Conservation (phyloP, 2,113 vertebrate species). For the Anoura caudifer region DNA sequence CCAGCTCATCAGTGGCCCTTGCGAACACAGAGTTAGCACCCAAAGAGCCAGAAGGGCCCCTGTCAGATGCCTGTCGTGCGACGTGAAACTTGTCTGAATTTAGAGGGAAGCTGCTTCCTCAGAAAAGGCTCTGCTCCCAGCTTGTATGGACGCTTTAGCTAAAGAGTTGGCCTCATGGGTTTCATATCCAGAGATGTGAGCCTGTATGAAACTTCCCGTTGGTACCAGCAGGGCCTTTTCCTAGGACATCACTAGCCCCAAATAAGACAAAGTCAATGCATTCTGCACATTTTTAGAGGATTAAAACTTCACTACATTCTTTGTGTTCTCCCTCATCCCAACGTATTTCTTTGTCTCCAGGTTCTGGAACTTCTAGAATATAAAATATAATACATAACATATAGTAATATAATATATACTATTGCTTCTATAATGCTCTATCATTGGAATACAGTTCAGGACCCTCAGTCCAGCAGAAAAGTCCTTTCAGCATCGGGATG, state of each 20-base stretch:
- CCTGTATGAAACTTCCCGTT: not conserved
- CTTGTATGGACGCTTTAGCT: not conserved
- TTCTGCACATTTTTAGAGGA: not conserved
- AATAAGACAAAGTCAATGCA: not conserved
- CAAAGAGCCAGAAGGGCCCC: not conserved
- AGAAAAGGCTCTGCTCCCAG: not conserved
- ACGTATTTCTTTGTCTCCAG: not conserved
- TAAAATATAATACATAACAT: not conserved
- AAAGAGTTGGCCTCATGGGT: not conserved
- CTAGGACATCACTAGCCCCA: not conserved
- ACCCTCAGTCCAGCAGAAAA: not conserved
- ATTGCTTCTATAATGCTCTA: not conserved
- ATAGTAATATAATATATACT: not conserved
- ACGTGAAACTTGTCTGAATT: not conserved
- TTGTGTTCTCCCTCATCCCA: not conserved
- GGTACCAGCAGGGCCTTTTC: not conserved
- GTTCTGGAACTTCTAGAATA: not conserved
- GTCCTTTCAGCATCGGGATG: not conserved
- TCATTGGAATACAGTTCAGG: not conserved
- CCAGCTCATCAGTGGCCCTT: not conserved
- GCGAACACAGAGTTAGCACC: not conserved
- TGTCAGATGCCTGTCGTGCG: not conserved
- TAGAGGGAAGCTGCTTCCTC: not conserved
- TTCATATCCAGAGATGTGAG: not conserved
- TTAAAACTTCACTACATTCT: not conserved